phyloP scores from a whole-genome alignment of 2,113 vertebrate genomes.

The Pelobates fuscus region DNA sequence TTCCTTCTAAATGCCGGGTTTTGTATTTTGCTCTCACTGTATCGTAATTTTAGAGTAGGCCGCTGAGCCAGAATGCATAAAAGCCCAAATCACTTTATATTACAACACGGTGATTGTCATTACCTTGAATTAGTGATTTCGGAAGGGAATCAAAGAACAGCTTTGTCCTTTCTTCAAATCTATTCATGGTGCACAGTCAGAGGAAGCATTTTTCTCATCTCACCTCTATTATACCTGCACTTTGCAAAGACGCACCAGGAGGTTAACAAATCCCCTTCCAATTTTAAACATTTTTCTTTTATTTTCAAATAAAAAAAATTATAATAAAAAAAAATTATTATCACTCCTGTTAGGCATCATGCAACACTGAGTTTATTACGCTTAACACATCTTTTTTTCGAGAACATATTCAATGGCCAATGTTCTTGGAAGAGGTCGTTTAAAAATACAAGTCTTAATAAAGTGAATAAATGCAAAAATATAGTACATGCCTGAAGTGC shows the following conservation, averaged over 20 bases:
- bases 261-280: slow-evolving; percentile 16
- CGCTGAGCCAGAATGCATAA: not conserved
- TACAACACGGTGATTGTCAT: slow-evolving; percentile 26
- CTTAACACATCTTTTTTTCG: not conserved
- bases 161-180: slow-evolving; percentile 18
- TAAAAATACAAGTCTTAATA: not conserved
- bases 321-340: not conserved
- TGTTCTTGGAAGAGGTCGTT: not conserved
- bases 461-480: not conserved
- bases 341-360: not conserved
- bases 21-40: not conserved
- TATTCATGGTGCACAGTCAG: not conserved
- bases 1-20: too few species aligned
- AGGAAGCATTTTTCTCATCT: slow-evolving; percentile 18
- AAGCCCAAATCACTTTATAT: slow-evolving; percentile 18
- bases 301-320: not conserved
- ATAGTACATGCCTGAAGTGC: not conserved
- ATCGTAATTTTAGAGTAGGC: not conserved
- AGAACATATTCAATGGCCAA: not conserved
- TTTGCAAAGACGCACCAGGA: slow-evolving; percentile 10
- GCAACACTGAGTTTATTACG: not conserved
- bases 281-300: slow-evolving; percentile 3
- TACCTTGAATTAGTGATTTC: not conserved
- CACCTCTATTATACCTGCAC: slow-evolving; percentile 6
- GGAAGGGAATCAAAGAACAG: slow-evolving; percentile 5